phyloP scores from a whole-genome alignment of 1,140 invertebrate genomes.

The Drosophila santomea region DNA sequence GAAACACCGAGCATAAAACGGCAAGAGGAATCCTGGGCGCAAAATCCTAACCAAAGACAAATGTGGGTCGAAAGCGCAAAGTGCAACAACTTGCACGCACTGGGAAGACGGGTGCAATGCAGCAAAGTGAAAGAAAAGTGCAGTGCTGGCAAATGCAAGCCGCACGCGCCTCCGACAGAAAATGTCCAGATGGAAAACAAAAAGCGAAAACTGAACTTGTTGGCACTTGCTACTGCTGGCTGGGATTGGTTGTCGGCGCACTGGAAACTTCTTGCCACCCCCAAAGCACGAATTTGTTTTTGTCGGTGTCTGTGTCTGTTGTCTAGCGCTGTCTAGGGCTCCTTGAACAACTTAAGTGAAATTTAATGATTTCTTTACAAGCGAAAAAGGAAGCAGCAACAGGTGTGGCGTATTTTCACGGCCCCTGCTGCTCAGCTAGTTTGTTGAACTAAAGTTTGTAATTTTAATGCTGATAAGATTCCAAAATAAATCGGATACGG shows the following conservation, averaged over 20 bases:
- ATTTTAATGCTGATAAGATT: slow-evolving; percentile 51
- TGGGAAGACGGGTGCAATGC: not conserved
- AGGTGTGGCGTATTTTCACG: slow-evolving; percentile 50
- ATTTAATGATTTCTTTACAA: slow-evolving; percentile 73
- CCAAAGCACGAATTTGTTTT: slow-evolving; percentile 18
- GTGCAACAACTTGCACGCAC: slow-evolving; percentile 68
- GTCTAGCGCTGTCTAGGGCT: slow-evolving; percentile 38
- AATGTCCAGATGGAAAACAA: slow-evolving; percentile 51
- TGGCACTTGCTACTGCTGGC: slow-evolving; percentile 54
- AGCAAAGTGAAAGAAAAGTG: slow-evolving; percentile 22
- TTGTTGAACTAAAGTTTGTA: slow-evolving; percentile 61
- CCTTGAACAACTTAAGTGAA: slow-evolving; percentile 69
- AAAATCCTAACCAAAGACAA: slow-evolving; percentile 67
- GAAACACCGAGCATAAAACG: slow-evolving; percentile 9
- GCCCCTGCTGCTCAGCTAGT: slow-evolving; percentile 49
- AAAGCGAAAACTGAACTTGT: slow-evolving; percentile 67
- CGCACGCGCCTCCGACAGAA: slow-evolving; percentile 38
- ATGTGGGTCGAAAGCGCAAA: slow-evolving; percentile 79
- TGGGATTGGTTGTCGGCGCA: slow-evolving; percentile 21
- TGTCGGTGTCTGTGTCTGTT: slow-evolving; percentile 14
- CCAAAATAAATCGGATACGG: not conserved
- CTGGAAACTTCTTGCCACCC: not conserved
- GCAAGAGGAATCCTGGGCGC: slow-evolving; percentile 24
- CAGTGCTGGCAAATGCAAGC: slow-evolving; percentile 11
- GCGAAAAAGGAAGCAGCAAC: slow-evolving; percentile 50